Evolutionary conservation across 2,888 invertebrate species (phyloP), one percentile per base, ranked within the genome.

Genomic region (Drosophila mayaguana): DNA sequence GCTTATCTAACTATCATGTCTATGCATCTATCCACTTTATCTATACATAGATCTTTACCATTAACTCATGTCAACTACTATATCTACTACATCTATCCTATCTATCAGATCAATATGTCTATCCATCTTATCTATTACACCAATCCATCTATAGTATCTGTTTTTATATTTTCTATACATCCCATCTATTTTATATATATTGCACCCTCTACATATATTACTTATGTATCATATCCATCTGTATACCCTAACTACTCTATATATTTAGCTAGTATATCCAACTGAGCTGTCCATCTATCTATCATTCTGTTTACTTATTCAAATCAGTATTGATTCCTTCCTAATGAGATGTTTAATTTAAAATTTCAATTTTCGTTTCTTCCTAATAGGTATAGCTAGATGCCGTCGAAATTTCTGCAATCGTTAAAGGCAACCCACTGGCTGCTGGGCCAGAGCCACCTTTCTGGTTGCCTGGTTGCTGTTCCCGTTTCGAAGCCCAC

Each of bases 351-450:
- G 7, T 28, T 28, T 28, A 28, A 20, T 34, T 36, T 4, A 4
- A 16, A 36, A 16, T 20, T 9, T 22, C 9, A 28, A 18, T 48
- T n/a, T 46, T 25, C n/a, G n/a, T 11, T 11, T 18, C 32, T 1
- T 5, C 9, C n/a, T 1, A 45, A 16, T 20, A 28, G 28, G 9
- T 2, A 3, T 3, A 48, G 28, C 6, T n/a, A n/a, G 9, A 28
- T 28, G n/a, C 2, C 18, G 1, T 6, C 7, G 8, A 16, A 12
- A 6, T 2, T 22, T 22, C 11, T 22, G 38, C 16, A 50, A 55
- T 34, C 20, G 54, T 54, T 28, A n/a, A 28, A 11, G 12, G 38
- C 65, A 56, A 22, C 72, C 73, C 65, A 46, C 65, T 40, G 42
- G 50, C 40, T 16, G 22, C 3, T 16, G 14, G 34, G 36, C 22